Evolutionary conservation across 1,140 invertebrate species (phyloP), one percentile per base, ranked within the genome.

Genomic region (Trichomalopsis sarcophagae): DNA sequence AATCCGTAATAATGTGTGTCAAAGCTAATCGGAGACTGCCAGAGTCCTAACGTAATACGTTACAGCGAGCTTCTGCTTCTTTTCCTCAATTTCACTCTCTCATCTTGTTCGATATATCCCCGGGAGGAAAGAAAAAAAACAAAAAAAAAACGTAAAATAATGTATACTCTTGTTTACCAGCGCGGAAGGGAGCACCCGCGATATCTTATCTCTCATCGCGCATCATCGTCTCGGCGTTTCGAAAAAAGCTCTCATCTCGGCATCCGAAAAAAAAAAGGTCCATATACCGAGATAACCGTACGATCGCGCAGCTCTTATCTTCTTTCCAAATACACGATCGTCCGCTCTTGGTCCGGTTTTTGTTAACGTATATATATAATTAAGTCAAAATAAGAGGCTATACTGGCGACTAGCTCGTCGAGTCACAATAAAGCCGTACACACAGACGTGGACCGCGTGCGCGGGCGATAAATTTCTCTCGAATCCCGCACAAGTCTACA

Each of bases 41-140:
- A 83, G 74, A 62, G 82, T 83, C 77, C 77, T 83, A 74, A 77
- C 82, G 17, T 74, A 40, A 82, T 82, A 75, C 23, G 66, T 75
- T 27, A 33, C 33, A 21, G 23, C 21, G 62, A 50, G 71, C 44
- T 76, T 76, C 44, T 44, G 30, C 33, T 17, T 75, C 40, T 74
- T 27, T 13, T 81, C 69, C 5, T 55, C 11, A 13, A 44, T 44
- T 10, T 44, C 40, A 44, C 40, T 10, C 40, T 44, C n/a, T 74
- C 13, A 40, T 40, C 55, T n/a, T 66, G 4, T 40, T 40, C 40
- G 9, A n/a, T 69, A 27, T 69, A n/a, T n/a, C 30, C 10, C 68
- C n/a, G n/a, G 40, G n/a, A n/a, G n/a, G n/a, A n/a, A n/a, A n/a
- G n/a, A n/a, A n/a, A n/a, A n/a, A n/a, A n/a, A n/a, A n/a, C n/a